These are phyloP conservation scores for Pogonognathellus flavescens DNA, from an alignment of 1,140 invertebrate species.

Conservation along the genomic window DNA sequence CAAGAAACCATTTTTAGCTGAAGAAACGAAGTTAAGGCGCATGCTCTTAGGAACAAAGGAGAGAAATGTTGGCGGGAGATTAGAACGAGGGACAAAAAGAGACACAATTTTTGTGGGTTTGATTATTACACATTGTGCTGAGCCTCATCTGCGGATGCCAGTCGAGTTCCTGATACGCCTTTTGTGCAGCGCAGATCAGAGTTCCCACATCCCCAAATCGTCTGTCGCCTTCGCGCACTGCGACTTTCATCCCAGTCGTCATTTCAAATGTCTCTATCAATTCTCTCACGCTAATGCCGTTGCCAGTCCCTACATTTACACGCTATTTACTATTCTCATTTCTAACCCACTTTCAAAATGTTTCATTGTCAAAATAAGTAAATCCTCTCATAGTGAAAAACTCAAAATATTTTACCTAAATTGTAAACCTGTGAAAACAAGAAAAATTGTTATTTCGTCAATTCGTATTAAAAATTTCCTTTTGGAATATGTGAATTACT, in stretches of 20 bases:
- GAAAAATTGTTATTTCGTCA: conserved; percentile 44
- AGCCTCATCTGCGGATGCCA: conserved; percentile 74
- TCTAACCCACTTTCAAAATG: background rate
- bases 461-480: background rate
- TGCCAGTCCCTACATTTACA: conserved; percentile 79
- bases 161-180: conserved; percentile 73
- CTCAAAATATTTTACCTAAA: conserved; percentile 26
- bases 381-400: too few species aligned
- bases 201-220: conserved; percentile 75
- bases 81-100: too few species aligned
- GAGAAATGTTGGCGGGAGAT: too few species aligned
- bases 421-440: conserved; percentile 69
- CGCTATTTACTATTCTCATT: conserved; percentile 16
- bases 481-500: conserved; percentile 69
- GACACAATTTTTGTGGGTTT: too few species aligned
- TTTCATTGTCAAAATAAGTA: too few species aligned
- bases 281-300: conserved; percentile 77
- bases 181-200: conserved; percentile 72
- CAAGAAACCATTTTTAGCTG: too few species aligned
- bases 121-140: conserved; percentile 76
- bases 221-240: conserved; percentile 72
- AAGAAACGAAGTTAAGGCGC: too few species aligned
- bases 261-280: conserved; percentile 75
- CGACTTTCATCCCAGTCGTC: conserved; percentile 72
- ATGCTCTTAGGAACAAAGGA: too few species aligned